A percentile compares a stretch with the other conserved stretches of the same genome.
phyloP scores from a whole-genome alignment of 1,140 invertebrate genomes.

The Drosophila subobscura region DNA sequence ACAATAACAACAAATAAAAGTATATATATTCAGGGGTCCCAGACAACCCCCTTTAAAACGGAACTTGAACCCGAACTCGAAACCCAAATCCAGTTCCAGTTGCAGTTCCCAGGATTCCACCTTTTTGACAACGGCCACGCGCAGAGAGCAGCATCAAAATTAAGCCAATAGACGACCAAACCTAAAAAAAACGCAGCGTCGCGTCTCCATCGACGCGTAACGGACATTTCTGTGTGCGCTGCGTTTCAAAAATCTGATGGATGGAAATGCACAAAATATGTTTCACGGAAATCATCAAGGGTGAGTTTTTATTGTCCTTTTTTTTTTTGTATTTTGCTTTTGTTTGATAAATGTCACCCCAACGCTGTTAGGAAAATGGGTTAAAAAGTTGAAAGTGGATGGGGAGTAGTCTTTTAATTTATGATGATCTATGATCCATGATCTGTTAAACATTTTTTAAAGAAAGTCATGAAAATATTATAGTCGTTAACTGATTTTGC shows the following conservation, averaged over 20 bases:
- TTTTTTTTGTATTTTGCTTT: no score
- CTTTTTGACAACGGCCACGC: constrained; percentile 61
- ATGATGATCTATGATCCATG: not conserved
- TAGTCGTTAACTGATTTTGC: no score
- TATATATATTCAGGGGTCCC: constrained; percentile 2
- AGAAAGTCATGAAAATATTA: no score
- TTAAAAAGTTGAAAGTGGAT: not conserved
- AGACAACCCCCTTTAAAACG: constrained; percentile 20
- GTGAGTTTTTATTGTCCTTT: constrained; percentile 60
- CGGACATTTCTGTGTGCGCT: constrained; percentile 76
- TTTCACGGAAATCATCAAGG: constrained; percentile 84
- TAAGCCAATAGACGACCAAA: constrained; percentile 72
- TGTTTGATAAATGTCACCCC: not conserved
- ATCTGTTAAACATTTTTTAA: no score
- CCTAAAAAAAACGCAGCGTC: constrained; percentile 68
- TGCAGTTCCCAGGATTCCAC: not conserved
- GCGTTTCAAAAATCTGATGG: constrained; percentile 82
- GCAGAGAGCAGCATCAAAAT: constrained; percentile 77
- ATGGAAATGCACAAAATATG: constrained; percentile 84
- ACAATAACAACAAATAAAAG: not conserved
- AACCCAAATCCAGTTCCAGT: not conserved
- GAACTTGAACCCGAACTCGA: constrained; percentile 1
- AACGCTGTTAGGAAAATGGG: not conserved
- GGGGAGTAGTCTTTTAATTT: not conserved
- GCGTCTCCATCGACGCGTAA: constrained; percentile 74